Evolutionary conservation across 2,797 vertebrate genomes (phyloP).

Genomic region (Streptopelia turtur): DNA sequence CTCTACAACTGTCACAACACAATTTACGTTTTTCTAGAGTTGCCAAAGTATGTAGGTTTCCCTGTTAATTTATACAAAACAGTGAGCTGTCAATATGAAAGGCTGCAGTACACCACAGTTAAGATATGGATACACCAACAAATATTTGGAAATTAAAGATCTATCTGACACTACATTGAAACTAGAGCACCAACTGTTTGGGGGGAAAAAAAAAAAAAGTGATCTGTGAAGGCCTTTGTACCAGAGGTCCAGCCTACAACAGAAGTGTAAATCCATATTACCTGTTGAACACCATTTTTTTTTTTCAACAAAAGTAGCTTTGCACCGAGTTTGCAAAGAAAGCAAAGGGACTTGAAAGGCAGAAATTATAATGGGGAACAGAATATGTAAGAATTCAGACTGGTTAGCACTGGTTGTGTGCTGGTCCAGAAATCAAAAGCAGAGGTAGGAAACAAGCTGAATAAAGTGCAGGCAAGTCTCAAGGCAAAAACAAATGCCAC

Average conservation of each 20-base stretch:
- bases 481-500: not conserved
- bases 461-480: not conserved
- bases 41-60: constrained; percentile 19
- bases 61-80: constrained; percentile 17
- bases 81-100: constrained; percentile 17
- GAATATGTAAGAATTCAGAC: not conserved
- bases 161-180: not conserved
- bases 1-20: constrained; percentile 61
- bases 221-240: not conserved
- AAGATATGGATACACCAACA: not conserved
- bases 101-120: not conserved
- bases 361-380: not conserved
- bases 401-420: not conserved
- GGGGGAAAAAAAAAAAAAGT: no score
- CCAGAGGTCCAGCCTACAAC: not conserved
- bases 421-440: not conserved
- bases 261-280: not conserved
- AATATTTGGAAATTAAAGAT: constrained; percentile 29
- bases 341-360: not conserved
- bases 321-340: not conserved
- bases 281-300: not conserved
- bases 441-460: not conserved
- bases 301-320: not conserved
- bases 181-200: not conserved
- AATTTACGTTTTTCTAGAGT: constrained; percentile 24